phyloP scores from a whole-genome alignment of 2,888 invertebrate genomes.

The Pycnomerus fuliginosus region DNA sequence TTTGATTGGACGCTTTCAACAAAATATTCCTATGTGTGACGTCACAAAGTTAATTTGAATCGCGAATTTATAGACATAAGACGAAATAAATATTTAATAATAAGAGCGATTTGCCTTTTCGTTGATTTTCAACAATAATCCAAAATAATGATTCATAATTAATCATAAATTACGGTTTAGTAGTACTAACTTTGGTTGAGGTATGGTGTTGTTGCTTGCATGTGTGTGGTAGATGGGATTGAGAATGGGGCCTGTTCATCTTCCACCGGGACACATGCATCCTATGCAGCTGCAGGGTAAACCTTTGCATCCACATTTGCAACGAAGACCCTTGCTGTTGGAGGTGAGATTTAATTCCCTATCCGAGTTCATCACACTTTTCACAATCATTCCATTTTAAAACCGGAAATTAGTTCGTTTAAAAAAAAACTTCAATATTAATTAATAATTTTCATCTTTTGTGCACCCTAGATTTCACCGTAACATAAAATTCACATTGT shows the following conservation, averaged over 20 bases:
- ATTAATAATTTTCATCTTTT: too few species aligned
- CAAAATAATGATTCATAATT: not conserved
- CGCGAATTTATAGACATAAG: too few species aligned
- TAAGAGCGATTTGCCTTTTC: too few species aligned
- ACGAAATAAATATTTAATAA: too few species aligned
- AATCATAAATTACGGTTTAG: slow-evolving; percentile 18
- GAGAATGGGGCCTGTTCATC: slow-evolving; percentile 53
- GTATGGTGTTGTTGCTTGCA: slow-evolving; percentile 54
- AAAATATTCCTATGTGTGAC: too few species aligned
- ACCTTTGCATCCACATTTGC: slow-evolving; percentile 45
- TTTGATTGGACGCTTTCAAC: too few species aligned
- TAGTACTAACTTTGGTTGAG: slow-evolving; percentile 47
- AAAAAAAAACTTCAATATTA: too few species aligned
- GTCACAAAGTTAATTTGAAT: too few species aligned
- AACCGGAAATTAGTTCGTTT: too few species aligned
- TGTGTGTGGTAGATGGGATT: slow-evolving; percentile 55
- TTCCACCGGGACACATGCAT: slow-evolving; percentile 50
- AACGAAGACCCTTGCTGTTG: slow-evolving; percentile 77
- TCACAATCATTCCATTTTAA: too few species aligned
- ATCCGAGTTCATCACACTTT: slow-evolving; percentile 20
- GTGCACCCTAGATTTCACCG: too few species aligned
- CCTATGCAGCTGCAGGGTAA: slow-evolving; percentile 56
- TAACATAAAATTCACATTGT: too few species aligned
- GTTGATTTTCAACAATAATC: not conserved
- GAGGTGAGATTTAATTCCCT: slow-evolving; percentile 66